Base-by-base conservation (phyloP, 2,888 invertebrate genomes). In the Hypomecis punctinalis region DNA sequence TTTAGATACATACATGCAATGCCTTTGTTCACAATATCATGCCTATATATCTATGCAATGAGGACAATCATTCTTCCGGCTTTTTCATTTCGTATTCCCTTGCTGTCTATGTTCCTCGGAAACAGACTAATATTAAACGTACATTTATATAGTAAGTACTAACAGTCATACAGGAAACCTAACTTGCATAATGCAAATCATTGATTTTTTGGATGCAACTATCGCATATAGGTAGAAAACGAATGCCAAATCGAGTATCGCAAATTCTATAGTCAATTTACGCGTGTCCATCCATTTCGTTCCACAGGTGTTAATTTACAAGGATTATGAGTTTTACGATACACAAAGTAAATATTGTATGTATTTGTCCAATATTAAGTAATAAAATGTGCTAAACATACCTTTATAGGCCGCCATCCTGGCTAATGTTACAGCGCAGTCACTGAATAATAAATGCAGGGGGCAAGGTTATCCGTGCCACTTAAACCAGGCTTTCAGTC, bases 371-470 rank as follows among this genome's bases (percentile, higher is more conserved):
- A 51, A 58, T 69, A 69, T 70, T 57, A 70, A 72, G 65, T 57
- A 69, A 64, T 66, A 72, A 69, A 59, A 66, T 61, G 61, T 39
- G 57, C 53, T 62, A 82, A 81, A 82, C 84, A 80, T 88, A 93
- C 92, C 92, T 90, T 85, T 82, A 81, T 80, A 81, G 80, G 84
- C 82, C 91, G 90, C 92, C 92, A 93, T 92, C 90, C 90, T 91
- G 88, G 81, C 85, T 81, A 82, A 81, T 85, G 79, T 83, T 78
- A 71, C 72, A 87, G 84, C 88, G 85, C 84, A 85, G 85, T 79
- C 84, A 87, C 90, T 92, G 91, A 91, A 92, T 92, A 88, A 91
- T 91, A 86, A 82, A 93, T 91, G 90, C 86, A 87, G 77, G 81
- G 77, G 70, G 75, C 88, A 87, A 90, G 89, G 89, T 89, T 91